These are phyloP conservation scores for Anoncus sp. DNA, from an alignment of 2,888 invertebrate genomes.

Conservation along the genomic window DNA sequence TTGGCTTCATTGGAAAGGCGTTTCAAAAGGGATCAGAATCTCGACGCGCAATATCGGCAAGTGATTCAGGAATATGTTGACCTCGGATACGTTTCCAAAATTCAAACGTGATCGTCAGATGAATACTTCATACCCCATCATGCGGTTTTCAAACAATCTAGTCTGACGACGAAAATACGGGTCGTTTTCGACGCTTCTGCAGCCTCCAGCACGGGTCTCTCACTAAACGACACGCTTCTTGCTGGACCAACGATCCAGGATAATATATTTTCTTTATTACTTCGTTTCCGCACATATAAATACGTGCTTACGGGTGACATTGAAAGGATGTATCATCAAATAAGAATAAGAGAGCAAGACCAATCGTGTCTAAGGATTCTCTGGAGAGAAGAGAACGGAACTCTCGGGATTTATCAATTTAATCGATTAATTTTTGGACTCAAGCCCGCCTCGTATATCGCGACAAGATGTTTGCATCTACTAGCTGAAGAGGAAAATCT, in stretches of 20 bases:
- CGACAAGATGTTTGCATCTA: slow-evolving; percentile 47
- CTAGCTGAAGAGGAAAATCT: slow-evolving; percentile 53
- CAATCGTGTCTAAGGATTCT: slow-evolving; percentile 17
- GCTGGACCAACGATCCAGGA: slow-evolving; percentile 46
- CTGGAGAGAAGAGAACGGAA: slow-evolving; percentile 9
- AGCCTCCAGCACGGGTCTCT: slow-evolving; percentile 47
- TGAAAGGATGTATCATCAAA: slow-evolving; percentile 39
- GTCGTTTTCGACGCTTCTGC: slow-evolving; percentile 63
- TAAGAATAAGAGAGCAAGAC: slow-evolving; percentile 19
- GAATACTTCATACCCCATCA: slow-evolving; percentile 50
- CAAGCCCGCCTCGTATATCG: slow-evolving; percentile 52
- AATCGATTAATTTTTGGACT: slow-evolving; percentile 60
- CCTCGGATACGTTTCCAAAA: neutral
- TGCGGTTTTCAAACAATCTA: slow-evolving; percentile 43
- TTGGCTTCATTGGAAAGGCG: slow-evolving; percentile 2
- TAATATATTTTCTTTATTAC: slow-evolving; percentile 35
- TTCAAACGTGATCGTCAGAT: too few species aligned
- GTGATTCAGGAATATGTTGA: neutral
- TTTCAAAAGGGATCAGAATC: neutral
- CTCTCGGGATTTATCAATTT: slow-evolving; percentile 23
- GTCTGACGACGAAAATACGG: slow-evolving; percentile 55
- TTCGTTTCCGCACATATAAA: slow-evolving; percentile 43
- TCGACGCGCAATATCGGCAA: neutral
- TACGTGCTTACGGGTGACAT: slow-evolving; percentile 40
- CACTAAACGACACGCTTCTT: slow-evolving; percentile 56